Percentiles rank a stretch among this genome's conserved stretches.
Conservation (phyloP, 2,113 vertebrate genomes). For the Dissostichus mawsoni region DNA sequence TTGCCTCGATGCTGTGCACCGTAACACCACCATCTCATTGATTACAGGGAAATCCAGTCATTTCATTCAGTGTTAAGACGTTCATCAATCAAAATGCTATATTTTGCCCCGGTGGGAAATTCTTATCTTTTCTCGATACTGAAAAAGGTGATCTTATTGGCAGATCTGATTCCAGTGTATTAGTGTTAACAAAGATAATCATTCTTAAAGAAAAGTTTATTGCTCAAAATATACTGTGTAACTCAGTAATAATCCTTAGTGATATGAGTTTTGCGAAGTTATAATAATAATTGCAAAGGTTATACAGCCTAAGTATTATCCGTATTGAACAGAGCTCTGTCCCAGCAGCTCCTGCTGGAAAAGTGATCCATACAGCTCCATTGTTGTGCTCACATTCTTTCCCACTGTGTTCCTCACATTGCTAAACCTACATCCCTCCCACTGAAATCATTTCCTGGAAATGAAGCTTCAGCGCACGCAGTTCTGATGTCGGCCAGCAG, state of each 20-base stretch:
- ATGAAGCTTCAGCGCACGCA: background rate
- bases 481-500: conserved; percentile 11
- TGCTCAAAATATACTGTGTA: no score
- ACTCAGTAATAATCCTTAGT: no score
- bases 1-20: conserved; percentile 2
- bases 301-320: no score
- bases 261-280: no score
- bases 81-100: no score
- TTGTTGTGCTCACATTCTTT: conserved; percentile 55
- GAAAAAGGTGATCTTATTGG: no score
- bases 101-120: no score
- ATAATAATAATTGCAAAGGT: no score
- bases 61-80: background rate
- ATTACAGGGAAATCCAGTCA: background rate
- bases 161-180: no score
- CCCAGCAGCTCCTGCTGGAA: background rate
- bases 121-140: no score
- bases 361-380: conserved; percentile 20
- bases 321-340: background rate
- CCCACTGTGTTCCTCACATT: conserved; percentile 42
- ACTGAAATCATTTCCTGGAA: conserved; percentile 76
- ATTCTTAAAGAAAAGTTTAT: no score
- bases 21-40: conserved; percentile 1
- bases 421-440: conserved; percentile 41
- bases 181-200: no score